Base-by-base conservation (phyloP, 2,113 vertebrate species). In the Hippocampus mohnikei region DNA sequence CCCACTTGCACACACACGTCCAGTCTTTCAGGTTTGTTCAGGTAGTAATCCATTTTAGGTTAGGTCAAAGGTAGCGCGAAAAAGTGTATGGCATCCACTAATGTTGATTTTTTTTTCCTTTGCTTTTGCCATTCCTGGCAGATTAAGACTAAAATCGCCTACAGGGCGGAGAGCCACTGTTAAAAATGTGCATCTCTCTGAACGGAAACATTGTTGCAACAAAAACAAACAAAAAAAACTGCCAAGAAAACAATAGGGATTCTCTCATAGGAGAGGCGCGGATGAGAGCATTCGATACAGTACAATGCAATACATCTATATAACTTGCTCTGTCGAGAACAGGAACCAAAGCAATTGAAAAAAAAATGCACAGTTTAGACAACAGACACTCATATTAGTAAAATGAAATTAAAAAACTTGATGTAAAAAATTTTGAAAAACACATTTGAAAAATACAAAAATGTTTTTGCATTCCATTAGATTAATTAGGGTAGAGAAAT, bases 21-120 rank as follows among this genome's bases (percentile, higher is more conserved):
- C 69, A 1, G 85, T 86, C 71, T 87, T 82, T 84, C 90, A 56
- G 41, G 86, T 88, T 65, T 85, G 63, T 60, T 78, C 76, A 70
- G 66, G 75, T 80, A 42, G 15, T 62, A n/a, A 55, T 70, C 61
- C 52, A 33, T 55, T 63, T 55, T 29, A 64, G 40, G 13, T 66
- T 21, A 66, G 16, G 52, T 33, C 5, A 60, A 52, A 13, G 25
- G 65, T 41, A 15, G 69, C 66, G 71, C 25, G 3, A 58, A 29
- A 58, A 27, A 58, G 27, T 29, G 9, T 67, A 13, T 2, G 23
- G 1, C 41, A 66, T 62, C 27, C 42, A 58, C 1, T 2, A 9
- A 50, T 63, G 55, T 55, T 58, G n/a, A 62, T 21, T 37, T 76
- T 37, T 33, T 29, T 9, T 73, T 48, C 42, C 21, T 78, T 52